Evolutionary conservation across 2,797 vertebrate genomes (phyloP).

Genomic region (Megaceryle alcyon): DNA sequence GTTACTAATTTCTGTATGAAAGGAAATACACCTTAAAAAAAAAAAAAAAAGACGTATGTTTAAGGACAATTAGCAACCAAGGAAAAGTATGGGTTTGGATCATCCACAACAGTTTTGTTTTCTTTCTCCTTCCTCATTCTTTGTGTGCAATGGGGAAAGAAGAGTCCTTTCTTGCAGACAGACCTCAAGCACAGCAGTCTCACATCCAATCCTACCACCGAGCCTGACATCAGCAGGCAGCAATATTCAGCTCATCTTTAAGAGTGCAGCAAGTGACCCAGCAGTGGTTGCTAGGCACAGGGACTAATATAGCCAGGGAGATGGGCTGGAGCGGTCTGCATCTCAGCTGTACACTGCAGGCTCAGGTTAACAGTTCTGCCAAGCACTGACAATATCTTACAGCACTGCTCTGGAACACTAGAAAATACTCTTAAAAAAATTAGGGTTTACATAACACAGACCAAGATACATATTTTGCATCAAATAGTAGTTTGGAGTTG

Average conservation of each 20-base stretch:
- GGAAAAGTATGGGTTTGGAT: not conserved
- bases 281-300: slow-evolving; percentile 43
- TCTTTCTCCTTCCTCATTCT: not conserved
- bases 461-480: not conserved
- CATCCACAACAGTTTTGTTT: not conserved
- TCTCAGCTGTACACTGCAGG: not conserved
- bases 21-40: not conserved
- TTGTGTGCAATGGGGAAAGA: not conserved
- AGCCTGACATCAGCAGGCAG: slow-evolving; percentile 31
- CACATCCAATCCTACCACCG: not conserved
- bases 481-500: not conserved
- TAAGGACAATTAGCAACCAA: not conserved
- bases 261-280: slow-evolving; percentile 31
- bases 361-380: not conserved
- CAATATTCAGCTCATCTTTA: not conserved
- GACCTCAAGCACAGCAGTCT: not conserved
- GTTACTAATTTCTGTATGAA: not conserved
- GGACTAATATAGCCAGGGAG: slow-evolving; percentile 22
- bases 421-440: not conserved
- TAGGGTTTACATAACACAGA: not conserved
- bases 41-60: not conserved
- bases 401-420: not conserved
- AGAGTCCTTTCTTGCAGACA: not conserved
- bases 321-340: not conserved
- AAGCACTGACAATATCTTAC: not conserved